Conservation (phyloP, 2,888 invertebrate species). For the Euzophera pinguis region DNA sequence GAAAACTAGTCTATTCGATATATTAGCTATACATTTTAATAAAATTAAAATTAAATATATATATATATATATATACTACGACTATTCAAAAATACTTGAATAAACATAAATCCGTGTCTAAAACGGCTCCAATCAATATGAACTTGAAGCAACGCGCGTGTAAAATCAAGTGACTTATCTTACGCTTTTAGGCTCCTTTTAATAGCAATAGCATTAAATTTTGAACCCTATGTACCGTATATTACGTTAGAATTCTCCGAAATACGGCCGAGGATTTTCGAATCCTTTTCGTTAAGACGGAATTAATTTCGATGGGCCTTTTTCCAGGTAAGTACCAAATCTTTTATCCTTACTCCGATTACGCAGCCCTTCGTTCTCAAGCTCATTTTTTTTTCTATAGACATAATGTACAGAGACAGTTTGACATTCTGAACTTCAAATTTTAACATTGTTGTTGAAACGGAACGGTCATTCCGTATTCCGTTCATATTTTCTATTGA, state of each 20-base stretch:
- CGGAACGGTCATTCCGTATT: too few species aligned
- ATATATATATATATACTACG: too few species aligned
- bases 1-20: too few species aligned
- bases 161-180: conserved; percentile 17
- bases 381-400: neutral
- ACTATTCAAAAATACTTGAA: neutral
- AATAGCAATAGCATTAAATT: neutral
- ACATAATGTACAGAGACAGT: too few species aligned
- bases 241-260: neutral
- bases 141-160: conserved; percentile 14
- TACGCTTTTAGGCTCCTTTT: neutral
- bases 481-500: too few species aligned
- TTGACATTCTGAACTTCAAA: too few species aligned
- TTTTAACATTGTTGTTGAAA: too few species aligned
- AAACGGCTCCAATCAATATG: conserved; percentile 3
- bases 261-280: neutral
- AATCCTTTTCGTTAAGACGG: conserved; percentile 6
- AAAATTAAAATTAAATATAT: too few species aligned
- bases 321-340: conserved; percentile 6
- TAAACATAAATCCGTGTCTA: neutral
- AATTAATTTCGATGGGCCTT: conserved; percentile 17
- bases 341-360: neutral
- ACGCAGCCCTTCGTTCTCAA: neutral
- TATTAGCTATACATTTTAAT: too few species aligned
- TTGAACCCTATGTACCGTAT: neutral